Conservation (phyloP, 2,797 vertebrate genomes). For the Setipinna tenuifilis region DNA sequence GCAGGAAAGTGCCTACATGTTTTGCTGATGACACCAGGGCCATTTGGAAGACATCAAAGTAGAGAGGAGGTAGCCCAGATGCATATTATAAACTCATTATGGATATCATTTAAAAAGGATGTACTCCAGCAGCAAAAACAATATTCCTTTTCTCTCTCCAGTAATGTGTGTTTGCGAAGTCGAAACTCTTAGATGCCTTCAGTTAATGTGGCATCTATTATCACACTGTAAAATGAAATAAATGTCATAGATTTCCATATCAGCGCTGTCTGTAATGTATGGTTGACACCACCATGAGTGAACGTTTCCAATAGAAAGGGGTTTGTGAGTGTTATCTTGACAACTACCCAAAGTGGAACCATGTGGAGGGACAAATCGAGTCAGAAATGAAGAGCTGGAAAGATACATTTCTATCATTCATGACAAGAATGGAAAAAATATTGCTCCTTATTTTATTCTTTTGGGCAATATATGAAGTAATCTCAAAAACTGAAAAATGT, state of each 20-base stretch:
- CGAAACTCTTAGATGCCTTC: slow-evolving; percentile 84
- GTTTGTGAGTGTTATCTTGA: slow-evolving; percentile 41
- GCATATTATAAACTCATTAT: slow-evolving; percentile 98
- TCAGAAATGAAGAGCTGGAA: background rate
- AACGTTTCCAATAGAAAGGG: slow-evolving; percentile 59
- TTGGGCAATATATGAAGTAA: background rate
- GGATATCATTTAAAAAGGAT: slow-evolving; percentile 89
- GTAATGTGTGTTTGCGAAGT: slow-evolving; percentile 89
- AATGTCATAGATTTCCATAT: slow-evolving; percentile 79
- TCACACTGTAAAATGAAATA: slow-evolving; percentile 80
- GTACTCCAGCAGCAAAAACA: slow-evolving; percentile 85
- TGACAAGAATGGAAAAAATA: background rate
- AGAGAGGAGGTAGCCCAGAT: slow-evolving; percentile 87
- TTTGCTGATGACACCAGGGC: slow-evolving; percentile 91
- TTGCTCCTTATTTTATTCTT: background rate
- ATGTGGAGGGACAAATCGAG: slow-evolving; percentile 17
- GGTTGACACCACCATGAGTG: slow-evolving; percentile 67
- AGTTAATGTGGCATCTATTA: slow-evolving; percentile 86
- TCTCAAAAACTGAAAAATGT: background rate
- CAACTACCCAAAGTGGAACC: slow-evolving; percentile 12
- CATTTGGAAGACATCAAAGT: slow-evolving; percentile 85
- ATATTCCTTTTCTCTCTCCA: slow-evolving; percentile 84
- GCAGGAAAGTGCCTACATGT: slow-evolving; percentile 98
- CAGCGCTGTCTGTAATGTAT: slow-evolving; percentile 75
- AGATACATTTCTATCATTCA: background rate